Evolutionary conservation across 2,113 vertebrate genomes (phyloP).

Genomic region (Colistium nudipinnis): DNA sequence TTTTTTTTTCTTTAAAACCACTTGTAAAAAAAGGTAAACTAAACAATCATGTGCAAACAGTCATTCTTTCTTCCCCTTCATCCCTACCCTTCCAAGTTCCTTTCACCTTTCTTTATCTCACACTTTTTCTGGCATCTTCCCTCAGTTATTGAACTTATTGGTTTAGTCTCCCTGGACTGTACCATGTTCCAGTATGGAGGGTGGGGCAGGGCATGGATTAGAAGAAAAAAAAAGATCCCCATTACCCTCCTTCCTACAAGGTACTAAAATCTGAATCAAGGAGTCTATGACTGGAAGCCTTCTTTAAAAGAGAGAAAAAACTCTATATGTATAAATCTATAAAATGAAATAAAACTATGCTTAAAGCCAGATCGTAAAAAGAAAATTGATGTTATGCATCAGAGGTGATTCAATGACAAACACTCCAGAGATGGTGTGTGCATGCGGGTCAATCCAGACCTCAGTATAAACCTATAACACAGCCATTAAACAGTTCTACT

Average conservation of each 20-base stretch:
- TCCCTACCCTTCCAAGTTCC: neutral
- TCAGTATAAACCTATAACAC: constrained; percentile 1
- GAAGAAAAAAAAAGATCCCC: neutral
- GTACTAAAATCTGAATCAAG: constrained; percentile 12
- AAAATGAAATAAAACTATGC: constrained; percentile 27
- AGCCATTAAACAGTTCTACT: constrained; percentile 18
- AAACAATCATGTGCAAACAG: constrained; percentile 64
- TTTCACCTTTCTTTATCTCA: constrained; percentile 17
- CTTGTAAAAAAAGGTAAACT: constrained; percentile 9
- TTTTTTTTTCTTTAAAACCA: too few relatives aligned
- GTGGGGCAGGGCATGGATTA: neutral
- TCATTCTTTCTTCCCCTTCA: neutral
- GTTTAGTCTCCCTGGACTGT: constrained; percentile 53
- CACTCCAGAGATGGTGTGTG: neutral
- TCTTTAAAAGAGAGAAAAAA: constrained; percentile 7
- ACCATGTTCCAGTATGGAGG: constrained; percentile 36
- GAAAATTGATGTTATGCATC: too few relatives aligned
- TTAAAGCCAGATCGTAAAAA: too few relatives aligned
- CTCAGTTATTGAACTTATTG: constrained; percentile 35
- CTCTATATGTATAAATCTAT: constrained; percentile 10
- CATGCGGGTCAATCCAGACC: neutral
- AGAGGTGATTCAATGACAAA: neutral
- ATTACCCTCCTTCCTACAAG: neutral
- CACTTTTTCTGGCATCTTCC: constrained; percentile 18
- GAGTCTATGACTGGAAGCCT: constrained; percentile 45